phyloP scores from a whole-genome alignment of 2,888 invertebrate genomes.

The Protodeltote pygarga region DNA sequence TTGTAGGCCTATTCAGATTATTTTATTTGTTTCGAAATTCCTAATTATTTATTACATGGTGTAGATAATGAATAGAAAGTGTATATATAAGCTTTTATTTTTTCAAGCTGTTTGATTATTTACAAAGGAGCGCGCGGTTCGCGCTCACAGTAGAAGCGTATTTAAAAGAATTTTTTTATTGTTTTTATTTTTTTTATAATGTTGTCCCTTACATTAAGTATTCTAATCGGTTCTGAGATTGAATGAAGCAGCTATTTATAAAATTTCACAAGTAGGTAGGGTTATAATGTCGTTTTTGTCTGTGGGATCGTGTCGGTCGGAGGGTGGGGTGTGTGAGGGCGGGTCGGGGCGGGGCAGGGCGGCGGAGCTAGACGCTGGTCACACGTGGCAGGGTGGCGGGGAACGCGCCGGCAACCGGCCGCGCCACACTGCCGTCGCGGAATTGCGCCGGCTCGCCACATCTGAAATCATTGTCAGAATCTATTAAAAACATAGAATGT shows the following conservation, averaged over 20 bases:
- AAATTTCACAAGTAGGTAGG: constrained; percentile 51
- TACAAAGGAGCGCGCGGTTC: constrained; percentile 68
- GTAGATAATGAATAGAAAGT: constrained; percentile 76
- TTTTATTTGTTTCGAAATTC: constrained; percentile 62
- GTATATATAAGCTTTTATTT: constrained; percentile 76
- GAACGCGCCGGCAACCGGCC: constrained; percentile 75
- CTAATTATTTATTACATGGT: constrained; percentile 67
- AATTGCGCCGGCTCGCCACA: constrained; percentile 71
- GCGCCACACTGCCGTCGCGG: constrained; percentile 70
- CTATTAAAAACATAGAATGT: constrained; percentile 30
- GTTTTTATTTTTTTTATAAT: constrained; percentile 56
- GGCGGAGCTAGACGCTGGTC: constrained; percentile 50
- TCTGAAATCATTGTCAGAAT: constrained; percentile 61
- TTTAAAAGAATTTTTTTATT: constrained; percentile 65
- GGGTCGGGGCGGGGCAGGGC: constrained; percentile 53
- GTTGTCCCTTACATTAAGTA: constrained; percentile 58
- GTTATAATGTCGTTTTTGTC: constrained; percentile 41
- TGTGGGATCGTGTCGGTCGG: constrained; percentile 58
- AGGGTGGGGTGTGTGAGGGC: constrained; percentile 26
- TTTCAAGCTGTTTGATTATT: constrained; percentile 74
- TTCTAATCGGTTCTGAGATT: constrained; percentile 51
- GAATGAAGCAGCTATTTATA: constrained; percentile 58
- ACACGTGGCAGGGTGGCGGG: constrained; percentile 77
- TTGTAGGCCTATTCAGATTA: constrained; percentile 70
- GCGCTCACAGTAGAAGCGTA: constrained; percentile 71